Base-by-base conservation (phyloP, 2,113 vertebrate species). In the Siphamia tubifer region DNA sequence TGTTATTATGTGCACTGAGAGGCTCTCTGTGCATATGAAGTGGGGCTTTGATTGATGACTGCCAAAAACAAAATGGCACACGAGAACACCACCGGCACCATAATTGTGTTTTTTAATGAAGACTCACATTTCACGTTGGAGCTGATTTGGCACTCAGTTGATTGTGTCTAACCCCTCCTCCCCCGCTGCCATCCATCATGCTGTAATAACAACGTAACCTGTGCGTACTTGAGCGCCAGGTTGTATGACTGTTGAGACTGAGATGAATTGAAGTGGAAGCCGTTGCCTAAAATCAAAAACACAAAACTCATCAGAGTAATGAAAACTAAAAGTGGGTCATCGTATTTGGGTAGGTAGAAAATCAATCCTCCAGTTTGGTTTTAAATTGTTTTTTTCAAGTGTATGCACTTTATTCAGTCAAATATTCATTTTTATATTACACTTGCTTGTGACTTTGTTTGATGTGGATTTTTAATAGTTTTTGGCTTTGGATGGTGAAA, bases 101-200 rank as follows among this genome's bases (percentile, higher is more conserved):
- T 87, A 83, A 89, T 88, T 87, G 82, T 78, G 62, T 67, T 79
- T 84, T 83, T 87, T 89, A 89, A 89, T 91, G 85, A 87, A 86
- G 82, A 82, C 76, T 77, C 54, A 47, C 66, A 73, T 86, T 74
- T 68, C 35, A 38, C n/a, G 45, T 72, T 67, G 58, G 52, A 58
- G 73, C 77, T 63, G 78, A 90, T 85, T 85, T 87, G 38, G 60
- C 85, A 84, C 81, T 76, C 63, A 54, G 79, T 63, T 64, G 77
- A 85, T 79, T 78, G 76, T 73, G 69, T 84, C 67, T 49, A 2
- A 23, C 12, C 19, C 19, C 12, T 32, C 1, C 4, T 24, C 23
- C 24, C 1, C 28, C 54, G 1, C 31, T 1, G 11, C 56, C 57
- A 85, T 87, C 79, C 73, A 82, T 87, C 86, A 86, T 55, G 53